Evolutionary conservation across 2,113 vertebrate species (phyloP), one percentile per base, ranked within the genome.

Genomic region (Camarhynchus parvulus): DNA sequence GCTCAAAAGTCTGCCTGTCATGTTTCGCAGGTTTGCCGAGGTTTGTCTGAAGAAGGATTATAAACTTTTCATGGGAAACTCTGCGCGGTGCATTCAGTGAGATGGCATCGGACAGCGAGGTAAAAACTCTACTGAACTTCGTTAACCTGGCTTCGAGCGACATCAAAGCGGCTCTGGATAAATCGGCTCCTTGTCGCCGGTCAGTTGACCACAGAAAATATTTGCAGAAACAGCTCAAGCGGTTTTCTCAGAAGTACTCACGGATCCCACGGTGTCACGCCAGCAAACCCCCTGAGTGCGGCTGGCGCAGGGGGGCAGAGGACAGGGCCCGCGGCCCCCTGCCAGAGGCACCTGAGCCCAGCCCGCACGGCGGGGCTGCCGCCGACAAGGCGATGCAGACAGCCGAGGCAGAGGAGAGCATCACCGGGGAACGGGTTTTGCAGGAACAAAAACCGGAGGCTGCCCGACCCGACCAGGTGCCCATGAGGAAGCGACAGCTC

Each of bases 121-220:
- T 99, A 64, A 99, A 99, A 97, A 99, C 99, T 12, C 97, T 99
- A 25, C 98, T 99, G 79, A 99, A 99, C 97, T 99, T 99, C 14
- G 99, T 99, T 33, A 99, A 99, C 96, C 94, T 99, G 98, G 99
- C 99, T 17, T 99, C 99, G 70, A 99, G 99, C 1, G 99, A 99
- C 97, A 99, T 99, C 97, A 99, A 99, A 97, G 99, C 99, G 0
- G 99, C 99, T 64, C 95, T 99, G 97, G 99, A 99, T 95, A 99
- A 99, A 96, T 99, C 99, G 0, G 99, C 99, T 15, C 99, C 99
- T 20, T 99, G 99, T 97, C 98, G 99, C 86, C 99, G 99, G 86
- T 99, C 99, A 0, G 99, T 99, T 95, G 99, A 99, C 92, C 99
- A 99, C 97, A 98, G 99, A 95, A 99, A 99, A 95, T 99, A 99